These are phyloP conservation scores for Acromyrmex charruanus DNA, from an alignment of 1,140 invertebrate species.

Conservation along the genomic window DNA sequence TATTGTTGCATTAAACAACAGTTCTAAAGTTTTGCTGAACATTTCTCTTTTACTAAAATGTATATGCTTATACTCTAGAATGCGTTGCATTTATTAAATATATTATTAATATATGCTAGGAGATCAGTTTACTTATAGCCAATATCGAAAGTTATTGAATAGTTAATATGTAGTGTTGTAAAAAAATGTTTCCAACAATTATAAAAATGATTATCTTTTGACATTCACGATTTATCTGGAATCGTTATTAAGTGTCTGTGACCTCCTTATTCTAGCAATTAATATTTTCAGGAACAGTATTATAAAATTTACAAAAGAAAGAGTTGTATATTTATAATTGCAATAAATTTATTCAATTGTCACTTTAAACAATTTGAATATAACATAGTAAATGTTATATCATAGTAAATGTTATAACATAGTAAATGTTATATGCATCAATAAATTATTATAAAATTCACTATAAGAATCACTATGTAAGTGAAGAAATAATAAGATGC, in stretches of 20 bases:
- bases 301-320: not conserved
- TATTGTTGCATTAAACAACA: not conserved
- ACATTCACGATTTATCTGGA: not conserved
- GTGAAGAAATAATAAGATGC: not conserved
- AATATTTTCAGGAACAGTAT: not conserved
- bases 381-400: not conserved
- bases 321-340: not conserved
- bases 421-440: not conserved
- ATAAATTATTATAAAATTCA: not conserved
- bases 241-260: not conserved
- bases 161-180: not conserved
- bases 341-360: not conserved
- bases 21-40: not conserved
- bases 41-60: conserved; percentile 2
- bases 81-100: not conserved
- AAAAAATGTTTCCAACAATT: not conserved
- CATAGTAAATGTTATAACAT: not conserved
- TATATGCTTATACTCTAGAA: not conserved
- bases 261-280: not conserved
- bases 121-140: not conserved
- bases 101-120: not conserved
- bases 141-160: not conserved
- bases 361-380: not conserved
- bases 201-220: not conserved
- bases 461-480: not conserved